phyloP scores from a whole-genome alignment of 2,113 vertebrate genomes.

The Mastomys coucha region DNA sequence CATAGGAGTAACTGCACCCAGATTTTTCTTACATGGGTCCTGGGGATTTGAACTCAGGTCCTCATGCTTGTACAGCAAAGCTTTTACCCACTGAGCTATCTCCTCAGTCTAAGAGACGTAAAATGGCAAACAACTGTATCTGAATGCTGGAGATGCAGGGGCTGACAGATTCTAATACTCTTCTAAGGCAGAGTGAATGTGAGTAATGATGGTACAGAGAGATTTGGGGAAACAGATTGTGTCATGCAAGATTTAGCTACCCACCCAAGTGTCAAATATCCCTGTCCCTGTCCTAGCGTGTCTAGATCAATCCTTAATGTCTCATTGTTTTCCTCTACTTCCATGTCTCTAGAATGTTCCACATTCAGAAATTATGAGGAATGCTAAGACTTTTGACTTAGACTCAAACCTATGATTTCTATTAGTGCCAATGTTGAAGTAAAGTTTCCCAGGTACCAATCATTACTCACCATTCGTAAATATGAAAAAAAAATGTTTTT shows the following conservation, averaged over 20 bases:
- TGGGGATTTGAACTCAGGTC: neutral
- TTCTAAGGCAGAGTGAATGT: neutral
- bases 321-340: conserved; percentile 6
- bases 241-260: conserved; percentile 17
- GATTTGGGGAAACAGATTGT: conserved; percentile 14
- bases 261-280: neutral
- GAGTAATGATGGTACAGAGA: neutral
- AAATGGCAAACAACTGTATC: neutral
- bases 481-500: conserved; percentile 2
- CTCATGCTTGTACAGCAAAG: neutral
- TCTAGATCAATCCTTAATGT: conserved; percentile 30
- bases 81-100: neutral
- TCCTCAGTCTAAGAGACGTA: neutral
- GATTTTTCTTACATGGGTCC: neutral
- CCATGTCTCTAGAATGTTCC: neutral
- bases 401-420: conserved; percentile 54
- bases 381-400: conserved; percentile 22
- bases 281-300: neutral
- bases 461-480: conserved; percentile 19
- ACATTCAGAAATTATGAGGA: conserved; percentile 28
- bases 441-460: conserved; percentile 15
- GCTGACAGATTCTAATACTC: neutral
- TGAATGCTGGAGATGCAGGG: conserved; percentile 30
- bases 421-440: conserved; percentile 46
- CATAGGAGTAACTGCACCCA: neutral